Evolutionary conservation across 2,888 invertebrate genomes (phyloP), one percentile per base, ranked within the genome.

Genomic region (Tetrapedia diversipes): DNA sequence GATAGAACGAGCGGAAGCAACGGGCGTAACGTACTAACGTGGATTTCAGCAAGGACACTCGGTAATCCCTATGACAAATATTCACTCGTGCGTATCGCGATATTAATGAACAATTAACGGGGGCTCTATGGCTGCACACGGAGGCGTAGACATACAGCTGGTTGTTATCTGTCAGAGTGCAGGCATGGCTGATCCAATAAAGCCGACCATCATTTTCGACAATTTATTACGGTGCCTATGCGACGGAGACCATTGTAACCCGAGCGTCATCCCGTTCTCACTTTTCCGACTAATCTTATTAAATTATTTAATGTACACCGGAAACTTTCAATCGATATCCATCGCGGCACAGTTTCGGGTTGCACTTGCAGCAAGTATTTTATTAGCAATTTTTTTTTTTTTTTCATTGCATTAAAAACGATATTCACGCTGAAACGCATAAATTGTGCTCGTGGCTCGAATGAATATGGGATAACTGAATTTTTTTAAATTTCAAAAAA

Each of bases 71-170:
- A 24, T 66, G 80, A 76, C 66, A 72, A 76, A 79, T 59, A 76
- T 67, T 76, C 81, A 34, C 64, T 61, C 47, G 53, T 51, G 70
- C 60, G 61, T 69, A 56, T 72, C 76, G 66, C 54, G 64, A 67
- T 80, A 82, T 82, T 82, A 82, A 82, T 80, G 77, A 82, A 82
- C 83, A 82, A 82, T 82, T 82, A 82, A 63, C 79, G 57, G 51
- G n/a, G 41, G 54, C 66, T 64, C 63, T 70, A 63, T 71, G 57
- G 49, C 41, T 37, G 53, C 37, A 47, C 22, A 51, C 24, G 59
- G 47, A 53, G 64, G 41, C 64, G 11, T 56, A 56, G 69, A 56
- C 65, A 70, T 54, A 59, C 64, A 54, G 56, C 43, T 47, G 65
- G 76, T 64, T 64, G 83, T 81, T 83, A 81, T 83, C 81, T 83